Conservation (phyloP, 2,113 vertebrate genomes). For the Carlito syrichta region DNA sequence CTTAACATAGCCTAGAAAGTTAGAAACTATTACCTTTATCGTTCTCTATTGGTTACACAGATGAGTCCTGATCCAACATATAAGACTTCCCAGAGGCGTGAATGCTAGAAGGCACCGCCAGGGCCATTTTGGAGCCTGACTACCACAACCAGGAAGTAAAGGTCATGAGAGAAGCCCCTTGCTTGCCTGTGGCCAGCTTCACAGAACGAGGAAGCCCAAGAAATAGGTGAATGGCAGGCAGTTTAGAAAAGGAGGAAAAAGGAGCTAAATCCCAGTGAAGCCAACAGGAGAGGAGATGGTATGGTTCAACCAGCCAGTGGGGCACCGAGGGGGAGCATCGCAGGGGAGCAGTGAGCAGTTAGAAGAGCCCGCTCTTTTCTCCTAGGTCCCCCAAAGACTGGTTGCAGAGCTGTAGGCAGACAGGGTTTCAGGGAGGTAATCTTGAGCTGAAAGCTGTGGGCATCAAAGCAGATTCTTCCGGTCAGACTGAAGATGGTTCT, state of each 20-base stretch:
- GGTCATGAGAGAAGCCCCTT: background rate
- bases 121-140: background rate
- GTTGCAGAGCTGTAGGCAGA: background rate
- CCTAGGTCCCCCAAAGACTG: background rate
- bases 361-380: background rate
- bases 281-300: background rate
- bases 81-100: background rate
- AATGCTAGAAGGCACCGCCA: background rate
- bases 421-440: background rate
- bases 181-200: background rate
- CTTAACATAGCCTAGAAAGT: background rate
- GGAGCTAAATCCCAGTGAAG: background rate
- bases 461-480: accelerated
- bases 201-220: background rate
- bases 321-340: background rate
- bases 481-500: too few relatives aligned
- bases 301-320: background rate
- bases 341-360: too few relatives aligned
- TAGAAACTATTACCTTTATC: too few relatives aligned
- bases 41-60: background rate
- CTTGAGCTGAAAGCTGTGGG: background rate
- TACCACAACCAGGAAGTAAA: background rate
- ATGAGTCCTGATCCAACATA: too few relatives aligned
- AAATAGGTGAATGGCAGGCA: background rate
- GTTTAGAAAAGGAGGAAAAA: background rate